Evolutionary conservation across 2,113 vertebrate species (phyloP).

Genomic region (Tor tambroides): DNA sequence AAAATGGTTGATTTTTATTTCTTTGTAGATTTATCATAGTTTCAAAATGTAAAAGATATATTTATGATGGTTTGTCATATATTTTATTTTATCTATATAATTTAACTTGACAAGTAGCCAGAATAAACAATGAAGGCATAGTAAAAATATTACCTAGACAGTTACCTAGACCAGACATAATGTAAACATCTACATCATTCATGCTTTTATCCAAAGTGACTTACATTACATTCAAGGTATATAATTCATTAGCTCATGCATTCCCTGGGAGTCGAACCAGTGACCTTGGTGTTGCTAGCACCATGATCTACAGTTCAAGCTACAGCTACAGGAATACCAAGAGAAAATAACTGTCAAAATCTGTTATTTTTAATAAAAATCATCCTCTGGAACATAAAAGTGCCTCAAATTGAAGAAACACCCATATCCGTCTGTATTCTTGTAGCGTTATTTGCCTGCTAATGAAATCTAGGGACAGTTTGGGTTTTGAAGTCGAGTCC

Average conservation of each 20-base stretch:
- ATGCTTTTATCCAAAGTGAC: background rate
- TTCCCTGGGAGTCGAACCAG: background rate
- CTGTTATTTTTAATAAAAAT: background rate
- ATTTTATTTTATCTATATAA: background rate
- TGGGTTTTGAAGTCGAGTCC: slow-evolving; percentile 5
- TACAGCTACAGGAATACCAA: background rate
- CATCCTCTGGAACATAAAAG: background rate
- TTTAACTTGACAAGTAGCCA: background rate
- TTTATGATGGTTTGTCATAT: no score
- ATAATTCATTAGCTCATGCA: background rate
- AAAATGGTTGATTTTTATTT: no score
- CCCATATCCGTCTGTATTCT: background rate
- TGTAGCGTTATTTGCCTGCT: slow-evolving; percentile 5
- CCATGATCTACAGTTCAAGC: background rate
- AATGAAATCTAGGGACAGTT: slow-evolving; percentile 17
- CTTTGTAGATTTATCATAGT: background rate
- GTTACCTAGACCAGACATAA: background rate
- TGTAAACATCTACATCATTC: background rate
- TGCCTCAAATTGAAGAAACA: background rate
- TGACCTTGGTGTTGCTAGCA: background rate
- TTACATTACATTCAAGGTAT: background rate
- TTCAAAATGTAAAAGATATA: no score
- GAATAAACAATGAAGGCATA: background rate
- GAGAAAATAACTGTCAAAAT: no score
- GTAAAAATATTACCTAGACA: background rate